A percentile compares a stretch with the other conserved stretches of the same genome.
Evolutionary conservation across 2,113 vertebrate genomes (phyloP).

Genomic region (Poecile atricapillus): DNA sequence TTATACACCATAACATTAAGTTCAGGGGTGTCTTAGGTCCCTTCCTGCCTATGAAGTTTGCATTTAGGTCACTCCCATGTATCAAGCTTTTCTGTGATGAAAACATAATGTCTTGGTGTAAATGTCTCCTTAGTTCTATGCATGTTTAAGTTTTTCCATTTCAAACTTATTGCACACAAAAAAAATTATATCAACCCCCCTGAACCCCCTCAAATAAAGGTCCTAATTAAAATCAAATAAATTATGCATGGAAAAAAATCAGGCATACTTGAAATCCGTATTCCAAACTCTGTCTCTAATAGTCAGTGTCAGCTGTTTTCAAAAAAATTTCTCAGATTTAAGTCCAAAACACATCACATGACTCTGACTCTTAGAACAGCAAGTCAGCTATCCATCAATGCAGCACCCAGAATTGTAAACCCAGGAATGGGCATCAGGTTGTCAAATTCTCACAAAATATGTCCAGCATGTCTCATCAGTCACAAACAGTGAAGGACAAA

Average conservation of each 20-base stretch:
- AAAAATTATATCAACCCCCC: neutral
- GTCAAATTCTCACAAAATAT: conserved; percentile 40
- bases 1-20: neutral
- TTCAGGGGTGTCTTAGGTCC: neutral
- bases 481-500: conserved; percentile 19
- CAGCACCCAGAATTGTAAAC: neutral
- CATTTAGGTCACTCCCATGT: neutral
- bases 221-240: neutral
- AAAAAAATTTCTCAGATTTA: neutral
- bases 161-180: neutral
- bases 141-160: neutral
- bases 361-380: neutral
- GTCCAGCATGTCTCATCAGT: neutral
- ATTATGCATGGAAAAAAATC: neutral
- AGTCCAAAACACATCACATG: neutral
- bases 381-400: conserved; percentile 27
- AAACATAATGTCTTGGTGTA: neutral
- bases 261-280: neutral
- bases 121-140: neutral
- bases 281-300: neutral
- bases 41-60: neutral
- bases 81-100: neutral
- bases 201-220: neutral
- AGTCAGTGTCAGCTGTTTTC: neutral
- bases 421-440: conserved; percentile 1